Evolutionary conservation across 2,888 invertebrate species (phyloP).

Genomic region (Celastrina argiolus): DNA sequence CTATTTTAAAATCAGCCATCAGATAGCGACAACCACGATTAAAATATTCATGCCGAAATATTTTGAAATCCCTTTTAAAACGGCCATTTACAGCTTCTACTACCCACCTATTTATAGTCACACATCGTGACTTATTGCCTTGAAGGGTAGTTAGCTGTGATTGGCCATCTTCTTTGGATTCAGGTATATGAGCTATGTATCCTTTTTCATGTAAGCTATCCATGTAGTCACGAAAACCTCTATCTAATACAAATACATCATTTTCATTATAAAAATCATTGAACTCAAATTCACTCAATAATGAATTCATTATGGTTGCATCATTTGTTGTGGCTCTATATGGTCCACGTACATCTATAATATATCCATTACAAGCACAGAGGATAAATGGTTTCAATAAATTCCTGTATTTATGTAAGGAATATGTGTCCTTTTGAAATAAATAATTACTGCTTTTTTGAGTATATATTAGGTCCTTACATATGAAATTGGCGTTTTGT

Average conservation of each 20-base stretch:
- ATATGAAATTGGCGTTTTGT: no score
- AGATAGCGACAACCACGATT: constrained; percentile 27
- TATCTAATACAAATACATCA: constrained; percentile 13
- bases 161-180: constrained; percentile 13
- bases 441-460: no score
- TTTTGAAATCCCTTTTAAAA: constrained; percentile 30
- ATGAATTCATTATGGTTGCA: constrained; percentile 27
- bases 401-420: not conserved
- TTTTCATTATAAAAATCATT: constrained; percentile 16
- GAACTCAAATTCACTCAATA: not conserved
- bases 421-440: no score
- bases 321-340: constrained; percentile 28
- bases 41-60: constrained; percentile 30
- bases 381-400: not conserved
- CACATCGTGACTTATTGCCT: constrained; percentile 3
- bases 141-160: constrained; percentile 14
- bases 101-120: constrained; percentile 20
- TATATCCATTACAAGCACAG: constrained; percentile 26
- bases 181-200: constrained; percentile 28
- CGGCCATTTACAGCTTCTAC: constrained; percentile 29
- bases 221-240: constrained; percentile 24
- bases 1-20: constrained; percentile 32
- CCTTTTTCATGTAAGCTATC: constrained; percentile 26
- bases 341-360: constrained; percentile 28
- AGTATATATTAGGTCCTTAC: no score